phyloP scores from a whole-genome alignment of 2,888 invertebrate species.

The Ectobius pallidus region DNA sequence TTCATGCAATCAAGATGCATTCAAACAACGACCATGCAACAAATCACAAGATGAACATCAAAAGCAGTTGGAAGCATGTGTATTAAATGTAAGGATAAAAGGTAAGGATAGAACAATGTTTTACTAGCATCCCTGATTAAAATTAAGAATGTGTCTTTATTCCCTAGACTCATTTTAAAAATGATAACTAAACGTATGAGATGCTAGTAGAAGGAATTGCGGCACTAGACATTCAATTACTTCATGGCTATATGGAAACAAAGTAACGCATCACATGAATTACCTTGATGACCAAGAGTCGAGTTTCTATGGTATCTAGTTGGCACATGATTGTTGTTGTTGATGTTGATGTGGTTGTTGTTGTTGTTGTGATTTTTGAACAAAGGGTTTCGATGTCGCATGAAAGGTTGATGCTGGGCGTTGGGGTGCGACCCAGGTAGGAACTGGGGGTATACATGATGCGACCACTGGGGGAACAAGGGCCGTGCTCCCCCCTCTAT shows the following conservation, averaged over 20 bases:
- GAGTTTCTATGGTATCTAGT: constrained; percentile 66
- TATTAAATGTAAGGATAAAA: background rate
- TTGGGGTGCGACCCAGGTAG: constrained; percentile 88
- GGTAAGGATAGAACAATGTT: background rate
- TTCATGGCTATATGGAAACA: constrained; percentile 7
- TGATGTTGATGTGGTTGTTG: constrained; percentile 53
- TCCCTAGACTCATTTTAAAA: too few relatives aligned
- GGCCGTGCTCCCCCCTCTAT: constrained; percentile 68
- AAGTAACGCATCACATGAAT: constrained; percentile 45
- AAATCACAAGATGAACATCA: background rate
- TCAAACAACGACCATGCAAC: background rate
- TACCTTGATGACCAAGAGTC: constrained; percentile 65
- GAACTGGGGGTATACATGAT: constrained; percentile 94
- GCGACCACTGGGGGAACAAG: constrained; percentile 93
- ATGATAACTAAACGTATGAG: constrained; percentile 30
- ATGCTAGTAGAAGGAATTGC: constrained; percentile 13
- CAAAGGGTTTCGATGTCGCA: constrained; percentile 58
- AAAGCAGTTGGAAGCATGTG: background rate
- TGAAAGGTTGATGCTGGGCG: constrained; percentile 60
- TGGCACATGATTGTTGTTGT: constrained; percentile 60
- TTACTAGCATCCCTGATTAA: constrained; percentile 12
- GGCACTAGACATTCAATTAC: constrained; percentile 10
- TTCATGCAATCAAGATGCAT: background rate
- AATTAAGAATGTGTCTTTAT: too few relatives aligned
- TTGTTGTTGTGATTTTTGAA: constrained; percentile 58